phyloP scores from a whole-genome alignment of 2,888 invertebrate species.

The Drosophila kokeensis region DNA sequence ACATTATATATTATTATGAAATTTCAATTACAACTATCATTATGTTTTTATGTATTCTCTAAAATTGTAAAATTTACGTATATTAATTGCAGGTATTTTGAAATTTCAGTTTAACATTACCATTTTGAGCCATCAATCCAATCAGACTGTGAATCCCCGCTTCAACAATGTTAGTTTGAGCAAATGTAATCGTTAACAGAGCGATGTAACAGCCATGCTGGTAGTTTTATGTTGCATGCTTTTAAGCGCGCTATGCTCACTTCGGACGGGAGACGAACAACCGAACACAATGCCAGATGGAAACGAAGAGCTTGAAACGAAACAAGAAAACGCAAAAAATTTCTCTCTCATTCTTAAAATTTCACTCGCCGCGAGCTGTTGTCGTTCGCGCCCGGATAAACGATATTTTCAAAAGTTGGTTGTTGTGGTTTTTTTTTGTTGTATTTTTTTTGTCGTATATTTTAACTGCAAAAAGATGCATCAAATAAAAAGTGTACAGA shows the following conservation, averaged over 20 bases:
- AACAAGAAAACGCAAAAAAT: slow-evolving; percentile 58
- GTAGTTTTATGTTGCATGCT: slow-evolving; percentile 36
- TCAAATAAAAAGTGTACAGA: slow-evolving; percentile 7
- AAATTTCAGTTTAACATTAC: background rate
- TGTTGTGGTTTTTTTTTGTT: slow-evolving; percentile 46
- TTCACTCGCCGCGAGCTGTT: slow-evolving; percentile 66
- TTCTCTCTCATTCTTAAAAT: slow-evolving; percentile 63
- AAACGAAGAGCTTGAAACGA: slow-evolving; percentile 55
- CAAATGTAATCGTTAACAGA: slow-evolving; percentile 23
- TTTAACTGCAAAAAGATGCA: slow-evolving; percentile 29
- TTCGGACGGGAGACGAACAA: slow-evolving; percentile 38
- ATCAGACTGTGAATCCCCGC: background rate
- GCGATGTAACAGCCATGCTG: slow-evolving; percentile 26
- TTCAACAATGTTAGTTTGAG: background rate
- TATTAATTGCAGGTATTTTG: background rate
- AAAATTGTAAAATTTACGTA: too few species aligned
- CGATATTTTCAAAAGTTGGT: slow-evolving; percentile 54
- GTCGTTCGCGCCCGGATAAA: slow-evolving; percentile 69
- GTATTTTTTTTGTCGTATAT: slow-evolving; percentile 43
- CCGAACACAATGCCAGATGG: slow-evolving; percentile 35
- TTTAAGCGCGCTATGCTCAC: slow-evolving; percentile 37
- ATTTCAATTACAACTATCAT: background rate
- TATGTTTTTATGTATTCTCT: background rate
- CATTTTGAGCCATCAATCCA: slow-evolving; percentile 8
- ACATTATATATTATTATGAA: background rate